Percentiles rank a stretch among this genome's conserved stretches.
Evolutionary conservation across 2,113 vertebrate genomes (phyloP).

Genomic region (Cyanistes caeruleus): DNA sequence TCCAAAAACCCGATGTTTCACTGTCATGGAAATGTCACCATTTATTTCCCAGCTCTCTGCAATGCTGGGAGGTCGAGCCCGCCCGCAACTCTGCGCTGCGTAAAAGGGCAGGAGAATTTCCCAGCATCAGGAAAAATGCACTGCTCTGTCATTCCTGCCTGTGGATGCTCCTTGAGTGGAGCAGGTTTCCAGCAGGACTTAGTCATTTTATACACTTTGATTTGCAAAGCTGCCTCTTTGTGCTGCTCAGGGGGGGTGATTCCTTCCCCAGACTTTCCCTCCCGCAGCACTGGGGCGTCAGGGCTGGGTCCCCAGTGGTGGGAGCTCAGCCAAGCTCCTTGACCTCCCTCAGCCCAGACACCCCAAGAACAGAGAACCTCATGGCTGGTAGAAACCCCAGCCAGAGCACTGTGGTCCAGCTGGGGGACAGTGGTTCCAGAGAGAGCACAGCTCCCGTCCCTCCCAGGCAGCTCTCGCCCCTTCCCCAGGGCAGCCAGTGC

Average conservation of each 20-base stretch:
- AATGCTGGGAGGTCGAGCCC: neutral
- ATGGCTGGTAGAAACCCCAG: neutral
- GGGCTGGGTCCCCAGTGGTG: fast-evolving
- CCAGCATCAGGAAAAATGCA: neutral
- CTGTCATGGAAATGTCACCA: slow-evolving; percentile 35
- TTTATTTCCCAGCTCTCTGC: neutral
- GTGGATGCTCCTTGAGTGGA: neutral
- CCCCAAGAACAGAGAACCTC: neutral
- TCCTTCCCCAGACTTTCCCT: neutral
- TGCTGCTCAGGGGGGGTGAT: neutral
- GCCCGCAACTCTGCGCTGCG: neutral
- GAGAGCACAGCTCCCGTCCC: neutral
- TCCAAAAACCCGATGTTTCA: neutral
- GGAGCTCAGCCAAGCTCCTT: neutral
- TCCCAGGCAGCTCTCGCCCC: neutral
- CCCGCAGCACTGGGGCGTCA: fast-evolving
- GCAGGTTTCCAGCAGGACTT: neutral
- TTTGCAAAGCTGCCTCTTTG: neutral
- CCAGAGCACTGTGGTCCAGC: fast-evolving
- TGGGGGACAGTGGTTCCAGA: neutral
- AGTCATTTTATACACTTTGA: neutral
- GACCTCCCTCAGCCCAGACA: neutral
- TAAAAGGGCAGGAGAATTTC: neutral
- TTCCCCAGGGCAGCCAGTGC: neutral
- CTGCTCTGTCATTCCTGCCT: neutral